A percentile compares a stretch with the other conserved stretches of the same genome.
Evolutionary conservation across 92 coral and sea anemone species (phyloP).

Genomic region (Phenganax marumi): DNA sequence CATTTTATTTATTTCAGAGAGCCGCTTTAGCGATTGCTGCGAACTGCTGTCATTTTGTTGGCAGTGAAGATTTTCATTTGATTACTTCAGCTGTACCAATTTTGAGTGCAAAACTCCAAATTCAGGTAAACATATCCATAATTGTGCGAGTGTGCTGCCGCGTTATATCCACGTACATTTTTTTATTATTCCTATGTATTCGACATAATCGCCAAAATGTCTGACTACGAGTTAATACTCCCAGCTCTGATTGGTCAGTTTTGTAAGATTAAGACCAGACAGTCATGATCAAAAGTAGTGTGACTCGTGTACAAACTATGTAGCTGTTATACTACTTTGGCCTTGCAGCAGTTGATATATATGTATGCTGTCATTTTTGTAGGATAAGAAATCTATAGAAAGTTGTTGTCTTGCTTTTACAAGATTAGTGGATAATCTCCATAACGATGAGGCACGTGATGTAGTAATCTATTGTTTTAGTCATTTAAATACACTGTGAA

Average conservation of each 20-base stretch:
- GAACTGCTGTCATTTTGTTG: slow-evolving; percentile 91
- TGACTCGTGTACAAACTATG: too few species aligned
- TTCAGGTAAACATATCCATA: slow-evolving; percentile 59
- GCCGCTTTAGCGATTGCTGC: slow-evolving; percentile 95
- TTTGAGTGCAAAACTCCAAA: slow-evolving; percentile 86
- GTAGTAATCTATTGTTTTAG: neutral
- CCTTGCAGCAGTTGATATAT: too few species aligned
- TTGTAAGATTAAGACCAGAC: too few species aligned
- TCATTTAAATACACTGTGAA: neutral
- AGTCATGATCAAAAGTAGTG: too few species aligned
- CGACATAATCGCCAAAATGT: neutral
- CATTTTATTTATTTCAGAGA: slow-evolving; percentile 58
- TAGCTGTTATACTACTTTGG: too few species aligned
- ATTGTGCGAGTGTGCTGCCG: neutral
- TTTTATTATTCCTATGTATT: neutral
- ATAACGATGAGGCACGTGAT: slow-evolving; percentile 79
- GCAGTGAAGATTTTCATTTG: slow-evolving; percentile 85
- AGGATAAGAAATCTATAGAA: slow-evolving; percentile 98
- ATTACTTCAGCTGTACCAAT: slow-evolving; percentile 81
- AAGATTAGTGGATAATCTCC: slow-evolving; percentile 93
- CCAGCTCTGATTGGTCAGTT: too few species aligned
- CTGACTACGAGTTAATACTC: too few species aligned
- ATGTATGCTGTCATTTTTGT: slow-evolving; percentile 10
- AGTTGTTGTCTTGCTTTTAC: slow-evolving; percentile 99
- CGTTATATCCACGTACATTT: neutral